phyloP scores from a whole-genome alignment of 30 jellyfish, hydroid and myxozoan species.

The Chrysaora quinquecirrha region DNA sequence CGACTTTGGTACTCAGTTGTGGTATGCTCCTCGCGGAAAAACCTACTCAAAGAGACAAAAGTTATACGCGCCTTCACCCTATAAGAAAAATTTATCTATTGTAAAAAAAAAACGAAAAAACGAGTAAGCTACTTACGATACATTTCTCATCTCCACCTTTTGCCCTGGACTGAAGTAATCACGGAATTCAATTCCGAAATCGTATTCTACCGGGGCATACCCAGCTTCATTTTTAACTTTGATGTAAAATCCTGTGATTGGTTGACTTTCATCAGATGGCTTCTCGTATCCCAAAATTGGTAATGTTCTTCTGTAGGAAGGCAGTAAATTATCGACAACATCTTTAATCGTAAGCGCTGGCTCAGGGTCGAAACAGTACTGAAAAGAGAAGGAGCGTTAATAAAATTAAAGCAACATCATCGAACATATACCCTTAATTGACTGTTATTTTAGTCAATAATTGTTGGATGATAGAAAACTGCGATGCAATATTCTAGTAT shows the following conservation, averaged over 20 bases:
- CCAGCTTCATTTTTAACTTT: constrained; percentile 69
- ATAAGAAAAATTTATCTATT: too few species aligned
- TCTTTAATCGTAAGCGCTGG: constrained; percentile 87
- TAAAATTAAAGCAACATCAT: too few species aligned
- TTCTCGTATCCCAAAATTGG: constrained; percentile 65
- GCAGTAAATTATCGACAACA: constrained; percentile 70
- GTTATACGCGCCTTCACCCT: too few species aligned
- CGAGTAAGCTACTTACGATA: constrained; percentile 87
- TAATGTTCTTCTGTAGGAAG: constrained; percentile 65
- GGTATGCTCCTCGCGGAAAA: too few species aligned
- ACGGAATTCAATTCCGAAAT: constrained; percentile 73
- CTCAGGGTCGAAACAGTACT: constrained; percentile 96
- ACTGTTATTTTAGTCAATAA: too few species aligned
- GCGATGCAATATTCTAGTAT: too few species aligned
- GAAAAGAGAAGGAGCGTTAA: neutral
- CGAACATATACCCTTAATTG: too few species aligned
- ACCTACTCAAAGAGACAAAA: too few species aligned
- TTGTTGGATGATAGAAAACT: too few species aligned
- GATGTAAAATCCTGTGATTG: constrained; percentile 85
- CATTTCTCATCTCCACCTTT: constrained; percentile 70
- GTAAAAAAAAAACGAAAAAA: too few species aligned
- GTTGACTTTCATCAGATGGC: constrained; percentile 70
- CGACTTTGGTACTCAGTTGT: too few species aligned
- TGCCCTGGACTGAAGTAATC: constrained; percentile 76
- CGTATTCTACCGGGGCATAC: constrained; percentile 73